Evolutionary conservation across 2,113 vertebrate species (phyloP).

Genomic region (Gopherus flavomarginatus): DNA sequence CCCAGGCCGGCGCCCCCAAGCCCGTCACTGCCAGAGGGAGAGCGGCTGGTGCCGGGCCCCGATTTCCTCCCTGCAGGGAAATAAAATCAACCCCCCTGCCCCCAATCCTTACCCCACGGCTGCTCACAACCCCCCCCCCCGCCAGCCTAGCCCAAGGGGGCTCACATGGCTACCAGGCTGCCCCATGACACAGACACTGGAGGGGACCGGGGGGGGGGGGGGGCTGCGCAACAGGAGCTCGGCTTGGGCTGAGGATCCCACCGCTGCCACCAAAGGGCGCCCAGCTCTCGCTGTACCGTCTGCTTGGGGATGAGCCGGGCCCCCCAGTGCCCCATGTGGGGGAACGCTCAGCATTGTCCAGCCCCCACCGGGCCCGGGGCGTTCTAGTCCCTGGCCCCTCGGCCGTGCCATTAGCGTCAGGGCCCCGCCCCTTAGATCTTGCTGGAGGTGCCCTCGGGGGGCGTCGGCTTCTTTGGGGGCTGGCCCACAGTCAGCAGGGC

Average conservation of each 20-base stretch:
- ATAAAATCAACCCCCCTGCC: background rate
- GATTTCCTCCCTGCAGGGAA: background rate
- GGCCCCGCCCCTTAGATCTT: background rate
- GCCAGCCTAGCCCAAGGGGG: background rate
- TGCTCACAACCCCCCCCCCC: no score
- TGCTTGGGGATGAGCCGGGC: background rate
- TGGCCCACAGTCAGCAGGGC: conserved; percentile 59
- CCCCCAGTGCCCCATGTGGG: background rate
- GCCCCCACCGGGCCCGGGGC: background rate
- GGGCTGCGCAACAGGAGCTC: no score
- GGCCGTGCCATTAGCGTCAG: background rate
- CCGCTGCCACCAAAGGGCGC: no score
- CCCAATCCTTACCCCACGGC: no score
- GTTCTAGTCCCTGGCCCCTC: no score
- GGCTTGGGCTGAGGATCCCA: background rate
- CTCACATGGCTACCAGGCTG: no score
- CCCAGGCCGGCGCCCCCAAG: no score
- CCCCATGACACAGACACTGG: no score
- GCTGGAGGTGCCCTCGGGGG: conserved; percentile 4
- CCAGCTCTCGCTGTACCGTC: background rate
- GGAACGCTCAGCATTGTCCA: background rate
- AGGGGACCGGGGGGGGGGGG: no score
- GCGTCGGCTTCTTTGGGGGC: background rate
- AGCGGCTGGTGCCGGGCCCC: background rate
- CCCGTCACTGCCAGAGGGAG: no score